Evolutionary conservation across 2,113 vertebrate genomes (phyloP).

Genomic region (Axis porcinus): DNA sequence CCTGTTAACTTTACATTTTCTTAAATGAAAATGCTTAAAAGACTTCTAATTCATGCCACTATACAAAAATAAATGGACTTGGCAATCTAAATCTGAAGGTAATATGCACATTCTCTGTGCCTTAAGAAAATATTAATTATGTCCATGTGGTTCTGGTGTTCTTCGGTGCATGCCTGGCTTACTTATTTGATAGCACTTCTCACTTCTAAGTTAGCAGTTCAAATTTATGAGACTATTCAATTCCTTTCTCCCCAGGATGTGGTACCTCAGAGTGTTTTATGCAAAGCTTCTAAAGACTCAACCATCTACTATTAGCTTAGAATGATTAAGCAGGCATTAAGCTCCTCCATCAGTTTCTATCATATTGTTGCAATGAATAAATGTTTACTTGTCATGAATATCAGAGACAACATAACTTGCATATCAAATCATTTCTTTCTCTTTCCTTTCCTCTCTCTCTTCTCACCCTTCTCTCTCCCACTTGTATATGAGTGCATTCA

Average conservation of each 20-base stretch:
- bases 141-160: slow-evolving; percentile 5
- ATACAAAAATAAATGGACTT: neutral
- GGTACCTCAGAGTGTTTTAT: neutral
- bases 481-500: neutral
- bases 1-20: neutral
- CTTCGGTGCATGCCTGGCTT: neutral
- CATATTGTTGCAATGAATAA: neutral
- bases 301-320: neutral
- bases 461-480: neutral
- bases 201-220: slow-evolving; percentile 17
- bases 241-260: slow-evolving; percentile 20
- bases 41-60: neutral
- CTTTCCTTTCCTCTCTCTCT: neutral
- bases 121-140: slow-evolving; percentile 38
- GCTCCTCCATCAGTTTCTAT: neutral
- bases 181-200: slow-evolving; percentile 33
- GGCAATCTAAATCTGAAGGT: neutral
- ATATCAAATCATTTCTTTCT: neutral
- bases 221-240: slow-evolving; percentile 32
- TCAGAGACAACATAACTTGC: neutral
- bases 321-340: slow-evolving; percentile 35
- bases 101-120: neutral
- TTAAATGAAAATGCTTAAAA: slow-evolving; percentile 16
- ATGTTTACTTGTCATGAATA: neutral
- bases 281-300: neutral